A percentile compares a stretch with the other conserved stretches of the same genome.
These are phyloP conservation scores for Erebia ligea DNA, from an alignment of 2,888 invertebrate species.

Conservation along the genomic window DNA sequence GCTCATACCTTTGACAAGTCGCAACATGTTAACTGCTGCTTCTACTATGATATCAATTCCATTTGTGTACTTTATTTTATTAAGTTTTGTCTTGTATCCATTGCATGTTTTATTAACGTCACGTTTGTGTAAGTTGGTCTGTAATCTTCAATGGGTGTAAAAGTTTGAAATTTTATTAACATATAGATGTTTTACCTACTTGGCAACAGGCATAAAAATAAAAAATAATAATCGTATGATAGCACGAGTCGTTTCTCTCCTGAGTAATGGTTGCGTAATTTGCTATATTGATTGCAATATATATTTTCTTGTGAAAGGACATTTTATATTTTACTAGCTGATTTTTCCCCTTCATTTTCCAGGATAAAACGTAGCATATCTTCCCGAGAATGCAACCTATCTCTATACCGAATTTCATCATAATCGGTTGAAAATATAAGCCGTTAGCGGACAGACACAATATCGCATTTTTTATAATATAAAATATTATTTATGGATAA, in stretches of 20 bases:
- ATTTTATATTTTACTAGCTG: constrained; percentile 5
- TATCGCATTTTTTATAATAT: too few species aligned
- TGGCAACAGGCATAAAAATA: constrained; percentile 12
- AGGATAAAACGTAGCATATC: too few species aligned
- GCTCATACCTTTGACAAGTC: constrained; percentile 51
- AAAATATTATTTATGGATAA: too few species aligned
- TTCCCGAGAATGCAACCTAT: too few species aligned
- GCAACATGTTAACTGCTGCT: constrained; percentile 50
- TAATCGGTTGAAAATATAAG: too few species aligned
- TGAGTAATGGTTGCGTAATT: constrained; percentile 45
- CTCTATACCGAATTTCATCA: too few species aligned
- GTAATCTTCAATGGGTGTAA: neutral
- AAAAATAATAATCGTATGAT: constrained; percentile 38
- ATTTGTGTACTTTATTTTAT: neutral
- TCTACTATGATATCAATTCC: constrained; percentile 31
- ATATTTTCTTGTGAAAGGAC: constrained; percentile 26
- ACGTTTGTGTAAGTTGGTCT: neutral
- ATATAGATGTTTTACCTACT: neutral
- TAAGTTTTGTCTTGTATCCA: constrained; percentile 26
- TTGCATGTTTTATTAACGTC: constrained; percentile 19
- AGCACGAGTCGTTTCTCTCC: constrained; percentile 38
- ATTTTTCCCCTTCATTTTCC: too few species aligned
- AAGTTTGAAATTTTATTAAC: neutral
- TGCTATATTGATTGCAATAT: constrained; percentile 30
- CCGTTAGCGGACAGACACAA: too few species aligned